Base-by-base conservation (phyloP, 1,140 invertebrate species). In the Scaptodrosophila lebanonensis region DNA sequence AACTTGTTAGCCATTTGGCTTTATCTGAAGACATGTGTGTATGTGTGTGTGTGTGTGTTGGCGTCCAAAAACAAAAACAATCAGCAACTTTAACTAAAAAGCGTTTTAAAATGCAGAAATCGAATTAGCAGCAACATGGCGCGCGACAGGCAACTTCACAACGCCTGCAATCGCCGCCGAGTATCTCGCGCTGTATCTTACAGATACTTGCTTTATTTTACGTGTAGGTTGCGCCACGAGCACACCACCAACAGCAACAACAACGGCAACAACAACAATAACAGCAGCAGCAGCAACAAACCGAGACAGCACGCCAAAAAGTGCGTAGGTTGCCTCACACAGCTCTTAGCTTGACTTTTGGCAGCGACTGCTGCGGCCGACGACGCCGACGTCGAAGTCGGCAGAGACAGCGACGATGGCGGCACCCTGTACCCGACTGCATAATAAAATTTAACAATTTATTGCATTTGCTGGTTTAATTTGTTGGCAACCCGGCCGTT, bases 391-490 rank as follows among this genome's bases (percentile, higher is more conserved):
- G n/a, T n/a, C n/a, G n/a, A n/a, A n/a, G n/a, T n/a, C n/a, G n/a
- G n/a, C n/a, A n/a, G n/a, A n/a, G n/a, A n/a, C n/a, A n/a, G n/a
- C n/a, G n/a, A n/a, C n/a, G n/a, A n/a, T n/a, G n/a, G 9, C 61
- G 42, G 68, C 75, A 66, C 66, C 62, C 66, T 76, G 66, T 76
- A 71, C 66, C 35, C 38, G 22, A 51, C 54, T 59, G 65, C 67
- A 75, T 73, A 82, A 82, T 82, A 82, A 82, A 82, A 82, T 75
- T 82, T 65, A 82, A 82, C 75, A 82, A 82, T 82, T 82, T 82
- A 82, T 82, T 82, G 75, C 76, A 75, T 79, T 82, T 66, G 61
- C 63, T 62, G 75, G 61, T 63, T 82, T 75, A 82, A 82, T 82
- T 82, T 79, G 75, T 70, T 79, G 67, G 35, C 32, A 12, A 16